Evolutionary conservation across 1,140 invertebrate species (phyloP).

Genomic region (Sitophilus oryzae): DNA sequence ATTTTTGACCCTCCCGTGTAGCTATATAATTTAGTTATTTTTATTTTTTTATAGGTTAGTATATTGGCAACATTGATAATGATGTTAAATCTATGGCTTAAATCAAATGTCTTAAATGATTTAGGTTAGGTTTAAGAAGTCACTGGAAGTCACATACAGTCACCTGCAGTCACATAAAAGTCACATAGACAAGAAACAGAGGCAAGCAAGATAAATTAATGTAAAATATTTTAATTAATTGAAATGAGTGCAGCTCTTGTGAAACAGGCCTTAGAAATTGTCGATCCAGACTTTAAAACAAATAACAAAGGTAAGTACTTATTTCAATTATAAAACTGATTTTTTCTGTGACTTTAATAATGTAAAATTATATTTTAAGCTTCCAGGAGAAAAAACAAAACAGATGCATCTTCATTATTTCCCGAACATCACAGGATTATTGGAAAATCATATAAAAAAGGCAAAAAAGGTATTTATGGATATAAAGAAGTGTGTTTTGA

Average conservation of each 20-base stretch:
- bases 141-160: too few species aligned
- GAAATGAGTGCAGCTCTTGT: conserved; percentile 49
- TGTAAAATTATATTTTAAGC: neutral
- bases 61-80: too few species aligned
- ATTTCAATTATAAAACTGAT: conserved; percentile 8
- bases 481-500: conserved; percentile 1
- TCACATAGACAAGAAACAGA: too few species aligned
- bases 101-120: too few species aligned
- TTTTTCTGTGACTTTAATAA: conserved; percentile 3
- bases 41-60: too few species aligned
- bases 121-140: too few species aligned
- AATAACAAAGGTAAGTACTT: conserved; percentile 9
- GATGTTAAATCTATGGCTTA: too few species aligned
- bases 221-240: too few species aligned
- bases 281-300: conserved; percentile 42
- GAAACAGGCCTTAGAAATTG: conserved; percentile 46
- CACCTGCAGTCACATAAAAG: too few species aligned
- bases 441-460: conserved; percentile 33
- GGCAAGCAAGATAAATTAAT: too few species aligned
- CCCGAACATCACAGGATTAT: conserved; percentile 27
- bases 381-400: conserved; percentile 20
- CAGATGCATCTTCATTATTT: conserved; percentile 33
- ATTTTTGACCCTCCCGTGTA: too few species aligned
- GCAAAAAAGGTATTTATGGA: conserved; percentile 26
- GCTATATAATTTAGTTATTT: too few species aligned